Percentiles rank a stretch among this genome's conserved stretches.
Conservation (phyloP, 2,113 vertebrate species). For the Xenopus laevis region DNA sequence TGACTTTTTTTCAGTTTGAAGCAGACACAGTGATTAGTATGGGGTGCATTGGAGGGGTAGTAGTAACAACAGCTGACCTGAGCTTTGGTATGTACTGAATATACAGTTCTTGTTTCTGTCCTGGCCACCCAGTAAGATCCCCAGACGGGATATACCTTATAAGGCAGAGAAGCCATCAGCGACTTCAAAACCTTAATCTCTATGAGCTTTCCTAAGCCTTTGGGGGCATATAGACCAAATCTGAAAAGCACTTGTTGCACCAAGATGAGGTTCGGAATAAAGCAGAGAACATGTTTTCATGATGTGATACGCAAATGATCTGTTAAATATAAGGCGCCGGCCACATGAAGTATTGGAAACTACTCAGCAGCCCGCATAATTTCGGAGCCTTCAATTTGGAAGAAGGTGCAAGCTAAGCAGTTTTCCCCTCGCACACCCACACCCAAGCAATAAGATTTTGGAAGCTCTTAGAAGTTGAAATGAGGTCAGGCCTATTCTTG, state of each 20-base stretch:
- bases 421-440: conserved; percentile 4
- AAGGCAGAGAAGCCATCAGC: too few relatives aligned
- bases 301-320: conserved; percentile 56
- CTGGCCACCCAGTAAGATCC: too few relatives aligned
- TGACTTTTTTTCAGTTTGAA: too few relatives aligned
- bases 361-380: conserved; percentile 51
- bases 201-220: too few relatives aligned
- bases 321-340: conserved; percentile 58
- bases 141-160: too few relatives aligned
- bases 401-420: conserved; percentile 34
- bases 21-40: too few relatives aligned
- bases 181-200: too few relatives aligned
- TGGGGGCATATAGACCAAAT: too few relatives aligned
- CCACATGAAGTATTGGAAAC: conserved; percentile 52
- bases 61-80: too few relatives aligned
- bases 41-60: too few relatives aligned
- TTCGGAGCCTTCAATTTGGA: conserved; percentile 45
- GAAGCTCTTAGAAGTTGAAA: conserved; percentile 24
- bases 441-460: conserved; percentile 25
- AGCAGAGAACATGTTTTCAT: conserved; percentile 57
- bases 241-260: conserved; percentile 52
- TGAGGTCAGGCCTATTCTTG: conserved; percentile 14
- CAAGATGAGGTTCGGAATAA: conserved; percentile 58
- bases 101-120: too few relatives aligned
- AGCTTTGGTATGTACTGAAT: too few relatives aligned